Evolutionary conservation across 2,888 invertebrate species (phyloP).

Genomic region (Cheilosia scutellata): DNA sequence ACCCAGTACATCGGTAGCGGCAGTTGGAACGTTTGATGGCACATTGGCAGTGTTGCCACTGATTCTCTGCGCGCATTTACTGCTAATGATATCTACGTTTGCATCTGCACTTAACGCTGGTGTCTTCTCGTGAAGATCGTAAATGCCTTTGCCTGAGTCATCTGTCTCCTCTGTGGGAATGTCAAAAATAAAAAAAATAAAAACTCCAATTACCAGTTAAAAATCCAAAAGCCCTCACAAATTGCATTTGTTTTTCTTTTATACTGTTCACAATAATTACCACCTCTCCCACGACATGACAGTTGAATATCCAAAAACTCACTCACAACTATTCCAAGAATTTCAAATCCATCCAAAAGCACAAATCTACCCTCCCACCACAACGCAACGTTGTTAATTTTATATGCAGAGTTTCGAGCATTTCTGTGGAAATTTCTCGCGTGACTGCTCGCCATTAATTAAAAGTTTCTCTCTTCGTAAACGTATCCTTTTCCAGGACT

Average conservation of each 20-base stretch:
- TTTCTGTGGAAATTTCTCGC: conserved; percentile 74
- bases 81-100: no score
- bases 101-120: no score
- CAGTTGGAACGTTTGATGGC: no score
- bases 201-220: no score
- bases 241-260: neutral
- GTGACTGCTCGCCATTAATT: conserved; percentile 74
- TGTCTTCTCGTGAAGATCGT: no score
- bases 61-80: no score
- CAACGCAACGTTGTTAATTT: conserved; percentile 57
- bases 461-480: conserved; percentile 55
- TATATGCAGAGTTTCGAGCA: conserved; percentile 35
- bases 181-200: no score
- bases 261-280: neutral
- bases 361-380: conserved; percentile 20
- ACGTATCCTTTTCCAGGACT: conserved; percentile 34
- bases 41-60: no score
- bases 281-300: neutral
- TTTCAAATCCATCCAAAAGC: conserved; percentile 35
- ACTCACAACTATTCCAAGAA: conserved; percentile 56
- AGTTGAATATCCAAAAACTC: neutral
- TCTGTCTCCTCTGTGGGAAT: no score
- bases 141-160: no score
- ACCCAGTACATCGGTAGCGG: no score
- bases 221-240: no score